Percentiles rank a stretch among this genome's conserved stretches.
These are phyloP conservation scores for Drosophila flavopinicola DNA, from an alignment of 2,888 invertebrate genomes.

Conservation along the genomic window DNA sequence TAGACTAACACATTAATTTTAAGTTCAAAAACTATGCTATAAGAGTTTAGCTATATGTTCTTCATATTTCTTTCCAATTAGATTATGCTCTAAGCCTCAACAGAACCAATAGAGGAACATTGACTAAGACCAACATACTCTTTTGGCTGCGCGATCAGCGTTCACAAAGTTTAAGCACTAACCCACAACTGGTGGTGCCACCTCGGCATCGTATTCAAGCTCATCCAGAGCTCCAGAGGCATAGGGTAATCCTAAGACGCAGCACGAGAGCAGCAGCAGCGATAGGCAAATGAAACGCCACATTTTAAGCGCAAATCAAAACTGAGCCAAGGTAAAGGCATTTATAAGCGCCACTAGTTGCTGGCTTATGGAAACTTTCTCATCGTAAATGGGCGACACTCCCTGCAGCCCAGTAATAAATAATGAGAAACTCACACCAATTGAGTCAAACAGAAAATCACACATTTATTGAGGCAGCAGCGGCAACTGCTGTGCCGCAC, in stretches of 20 bases:
- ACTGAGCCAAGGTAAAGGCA: conserved; percentile 1
- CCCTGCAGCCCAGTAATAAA: conserved; percentile 4
- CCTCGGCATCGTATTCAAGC: conserved; percentile 60
- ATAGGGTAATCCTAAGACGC: conserved; percentile 12
- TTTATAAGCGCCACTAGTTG: conserved; percentile 39
- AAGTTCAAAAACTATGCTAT: too few species aligned
- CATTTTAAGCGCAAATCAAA: conserved; percentile 32
- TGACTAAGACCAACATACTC: too few species aligned
- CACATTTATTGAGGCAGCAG: conserved; percentile 58
- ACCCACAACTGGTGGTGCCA: conserved; percentile 60
- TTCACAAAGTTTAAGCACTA: neutral
- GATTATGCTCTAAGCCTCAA: too few species aligned
- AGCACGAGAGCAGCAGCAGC: conserved; percentile 26
- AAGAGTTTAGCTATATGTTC: too few species aligned
- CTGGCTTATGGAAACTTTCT: conserved; percentile 27
- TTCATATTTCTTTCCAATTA: too few species aligned
- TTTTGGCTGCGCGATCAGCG: too few species aligned
- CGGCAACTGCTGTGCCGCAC: conserved; percentile 26
- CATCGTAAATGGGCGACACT: conserved; percentile 36
- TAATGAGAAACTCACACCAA: conserved; percentile 14
- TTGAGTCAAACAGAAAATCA: conserved; percentile 34
- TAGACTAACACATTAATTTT: too few species aligned
- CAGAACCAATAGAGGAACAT: too few species aligned
- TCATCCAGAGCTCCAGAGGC: conserved; percentile 32
- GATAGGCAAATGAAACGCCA: conserved; percentile 20